Evolutionary conservation across 1,140 invertebrate species (phyloP).

Genomic region (Drosophila repleta): DNA sequence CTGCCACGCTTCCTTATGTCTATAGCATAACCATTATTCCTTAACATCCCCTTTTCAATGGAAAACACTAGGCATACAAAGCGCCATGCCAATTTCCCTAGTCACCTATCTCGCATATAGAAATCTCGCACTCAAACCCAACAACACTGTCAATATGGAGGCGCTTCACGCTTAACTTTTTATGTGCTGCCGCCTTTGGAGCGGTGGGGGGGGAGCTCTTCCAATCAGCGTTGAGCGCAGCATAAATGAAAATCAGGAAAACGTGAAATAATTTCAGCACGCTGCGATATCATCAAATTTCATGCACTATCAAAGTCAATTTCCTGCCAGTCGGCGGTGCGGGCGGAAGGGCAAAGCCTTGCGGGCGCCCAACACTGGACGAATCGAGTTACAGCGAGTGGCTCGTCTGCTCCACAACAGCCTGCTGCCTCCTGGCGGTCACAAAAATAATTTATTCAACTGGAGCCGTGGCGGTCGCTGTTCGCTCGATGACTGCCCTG

Average conservation of each 20-base stretch:
- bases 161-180: neutral
- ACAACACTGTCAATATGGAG: neutral
- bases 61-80: too few relatives aligned
- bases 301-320: slow-evolving; percentile 81
- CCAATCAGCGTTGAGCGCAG: neutral
- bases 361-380: slow-evolving; percentile 4
- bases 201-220: too few relatives aligned
- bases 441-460: slow-evolving; percentile 80
- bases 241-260: slow-evolving; percentile 43
- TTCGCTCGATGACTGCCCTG: slow-evolving; percentile 62
- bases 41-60: too few relatives aligned
- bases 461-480: slow-evolving; percentile 53
- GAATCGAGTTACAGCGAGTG: slow-evolving; percentile 18
- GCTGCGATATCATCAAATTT: slow-evolving; percentile 75
- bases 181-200: neutral
- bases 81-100: too few relatives aligned
- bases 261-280: slow-evolving; percentile 58
- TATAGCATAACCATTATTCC: too few relatives aligned
- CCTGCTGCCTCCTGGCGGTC: slow-evolving; percentile 31
- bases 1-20: too few relatives aligned
- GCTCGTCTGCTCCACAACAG: neutral
- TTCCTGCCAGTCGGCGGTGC: slow-evolving; percentile 49
- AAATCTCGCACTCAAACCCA: neutral
- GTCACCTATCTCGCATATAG: too few relatives aligned
- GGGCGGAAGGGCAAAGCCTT: slow-evolving; percentile 1